phyloP scores from a whole-genome alignment of 2,113 vertebrate species.

The Scytalopus superciliaris region DNA sequence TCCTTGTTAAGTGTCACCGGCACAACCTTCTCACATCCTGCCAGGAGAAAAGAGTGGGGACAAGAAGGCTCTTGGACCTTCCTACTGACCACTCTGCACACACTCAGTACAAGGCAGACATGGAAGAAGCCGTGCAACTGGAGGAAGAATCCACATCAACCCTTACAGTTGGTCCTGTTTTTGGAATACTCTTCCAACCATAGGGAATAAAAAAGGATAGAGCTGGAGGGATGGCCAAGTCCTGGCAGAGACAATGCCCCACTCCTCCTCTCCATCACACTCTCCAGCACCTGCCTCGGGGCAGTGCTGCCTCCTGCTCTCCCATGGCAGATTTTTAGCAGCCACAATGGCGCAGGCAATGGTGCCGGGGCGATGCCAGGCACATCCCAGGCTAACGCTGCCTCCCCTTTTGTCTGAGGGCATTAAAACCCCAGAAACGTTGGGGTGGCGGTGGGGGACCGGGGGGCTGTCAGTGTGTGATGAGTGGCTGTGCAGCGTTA shows the following conservation, averaged over 20 bases:
- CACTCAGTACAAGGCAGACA: fast-evolving
- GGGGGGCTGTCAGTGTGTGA: neutral
- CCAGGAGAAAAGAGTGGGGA: neutral
- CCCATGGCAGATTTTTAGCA: fast-evolving
- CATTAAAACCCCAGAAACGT: neutral
- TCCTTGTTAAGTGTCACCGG: fast-evolving
- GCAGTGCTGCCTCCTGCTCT: neutral
- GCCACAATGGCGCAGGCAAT: fast-evolving
- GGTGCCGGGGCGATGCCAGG: neutral
- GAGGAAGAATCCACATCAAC: fast-evolving
- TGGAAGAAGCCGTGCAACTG: fast-evolving
- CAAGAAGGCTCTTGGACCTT: neutral
- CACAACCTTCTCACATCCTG: neutral
- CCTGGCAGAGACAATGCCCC: neutral
- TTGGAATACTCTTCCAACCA: fast-evolving
- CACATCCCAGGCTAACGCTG: neutral
- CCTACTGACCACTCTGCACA: fast-evolving
- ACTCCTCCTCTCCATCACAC: neutral
- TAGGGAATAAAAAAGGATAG: fast-evolving
- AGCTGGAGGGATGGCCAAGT: neutral
- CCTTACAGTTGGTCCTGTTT: fast-evolving
- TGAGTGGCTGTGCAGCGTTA: neutral
- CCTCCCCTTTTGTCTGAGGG: neutral
- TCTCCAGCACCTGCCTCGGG: neutral
- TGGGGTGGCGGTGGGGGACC: neutral